Evolutionary conservation across 2,888 invertebrate species (phyloP).

Genomic region (Autographa gamma): DNA sequence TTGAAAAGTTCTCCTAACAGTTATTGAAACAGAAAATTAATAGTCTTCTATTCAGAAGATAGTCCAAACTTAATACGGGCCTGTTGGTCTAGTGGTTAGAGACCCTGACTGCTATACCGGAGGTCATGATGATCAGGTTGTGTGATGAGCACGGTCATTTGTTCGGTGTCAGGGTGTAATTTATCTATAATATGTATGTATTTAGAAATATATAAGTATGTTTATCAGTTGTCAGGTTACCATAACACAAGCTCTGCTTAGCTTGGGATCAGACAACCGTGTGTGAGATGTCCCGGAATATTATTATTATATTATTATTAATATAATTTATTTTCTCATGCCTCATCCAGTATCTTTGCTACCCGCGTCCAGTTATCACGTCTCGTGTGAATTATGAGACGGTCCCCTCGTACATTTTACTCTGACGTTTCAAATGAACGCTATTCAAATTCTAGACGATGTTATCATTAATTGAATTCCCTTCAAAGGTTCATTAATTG

Average conservation of each 20-base stretch:
- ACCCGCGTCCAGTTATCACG: slow-evolving; percentile 49
- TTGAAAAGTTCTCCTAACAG: neutral
- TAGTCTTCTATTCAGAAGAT: neutral
- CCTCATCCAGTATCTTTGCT: slow-evolving; percentile 29
- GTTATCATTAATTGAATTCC: slow-evolving; percentile 60
- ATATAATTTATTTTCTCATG: neutral
- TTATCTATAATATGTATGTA: no score
- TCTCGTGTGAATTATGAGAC: slow-evolving; percentile 66
- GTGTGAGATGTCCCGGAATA: no score
- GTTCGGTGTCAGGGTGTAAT: no score
- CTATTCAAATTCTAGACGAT: slow-evolving; percentile 60
- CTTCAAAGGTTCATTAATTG: slow-evolving; percentile 46
- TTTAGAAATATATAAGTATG: no score
- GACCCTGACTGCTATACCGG: no score
- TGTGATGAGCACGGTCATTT: no score
- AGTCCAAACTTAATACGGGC: neutral
- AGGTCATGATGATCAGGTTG: no score
- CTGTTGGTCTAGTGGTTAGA: no score
- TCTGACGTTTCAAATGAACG: slow-evolving; percentile 58
- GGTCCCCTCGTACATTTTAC: slow-evolving; percentile 61
- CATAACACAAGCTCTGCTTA: no score
- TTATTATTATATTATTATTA: no score
- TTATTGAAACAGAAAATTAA: neutral
- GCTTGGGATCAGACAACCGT: no score
- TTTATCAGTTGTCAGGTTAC: no score